A percentile compares a stretch with the other conserved stretches of the same genome.
Conservation (phyloP, 35 echinoderm and acorn worm species). For the Ptychodera flava region DNA sequence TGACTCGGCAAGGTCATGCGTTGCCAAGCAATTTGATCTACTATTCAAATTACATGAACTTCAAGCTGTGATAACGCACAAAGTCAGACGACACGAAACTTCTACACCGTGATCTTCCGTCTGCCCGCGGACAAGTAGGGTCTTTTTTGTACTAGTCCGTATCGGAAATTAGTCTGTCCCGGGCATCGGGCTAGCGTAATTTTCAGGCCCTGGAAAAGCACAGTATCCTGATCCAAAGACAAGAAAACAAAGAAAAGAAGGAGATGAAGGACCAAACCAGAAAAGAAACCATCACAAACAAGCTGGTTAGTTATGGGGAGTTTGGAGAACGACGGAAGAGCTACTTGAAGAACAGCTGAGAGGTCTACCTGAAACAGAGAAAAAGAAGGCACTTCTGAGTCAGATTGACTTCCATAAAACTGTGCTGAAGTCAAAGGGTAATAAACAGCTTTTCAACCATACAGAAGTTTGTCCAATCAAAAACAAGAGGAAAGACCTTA, state of each 20-base stretch:
- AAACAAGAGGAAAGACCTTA: background rate
- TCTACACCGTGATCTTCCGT: too few species aligned
- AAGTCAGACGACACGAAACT: too few species aligned
- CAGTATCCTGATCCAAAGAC: background rate
- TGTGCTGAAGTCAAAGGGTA: background rate
- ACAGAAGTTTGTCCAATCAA: background rate
- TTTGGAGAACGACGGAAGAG: background rate
- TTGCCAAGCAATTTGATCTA: too few species aligned
- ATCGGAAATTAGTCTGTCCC: too few species aligned
- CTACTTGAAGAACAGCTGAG: background rate
- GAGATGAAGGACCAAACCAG: slow-evolving; percentile 5
- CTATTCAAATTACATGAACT: too few species aligned
- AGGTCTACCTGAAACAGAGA: background rate
- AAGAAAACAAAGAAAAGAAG: slow-evolving; percentile 8
- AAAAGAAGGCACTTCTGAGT: background rate
- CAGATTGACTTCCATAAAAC: background rate
- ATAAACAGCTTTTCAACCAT: background rate
- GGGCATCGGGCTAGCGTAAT: too few species aligned
- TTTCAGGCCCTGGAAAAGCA: too few species aligned
- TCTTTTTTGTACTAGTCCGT: too few species aligned
- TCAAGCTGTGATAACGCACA: too few species aligned
- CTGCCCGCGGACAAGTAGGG: too few species aligned
- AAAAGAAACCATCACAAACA: background rate
- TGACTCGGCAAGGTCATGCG: too few species aligned
- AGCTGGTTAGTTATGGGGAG: background rate